Percentiles rank a stretch among this genome's conserved stretches.
These are phyloP conservation scores for Leucopternis melanops DNA, from an alignment of 2,113 vertebrate genomes.

Conservation along the genomic window DNA sequence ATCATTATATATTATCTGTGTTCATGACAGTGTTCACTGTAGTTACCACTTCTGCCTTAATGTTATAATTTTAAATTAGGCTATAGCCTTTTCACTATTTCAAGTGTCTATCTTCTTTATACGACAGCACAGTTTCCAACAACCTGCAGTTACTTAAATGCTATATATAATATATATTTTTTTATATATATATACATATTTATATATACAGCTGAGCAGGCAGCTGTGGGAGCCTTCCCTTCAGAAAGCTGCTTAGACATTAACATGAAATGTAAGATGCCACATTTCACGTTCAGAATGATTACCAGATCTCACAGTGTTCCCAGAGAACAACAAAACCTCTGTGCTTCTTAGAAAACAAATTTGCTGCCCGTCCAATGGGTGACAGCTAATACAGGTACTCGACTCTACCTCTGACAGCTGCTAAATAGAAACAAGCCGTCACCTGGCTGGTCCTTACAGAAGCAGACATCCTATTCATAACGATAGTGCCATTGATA, in stretches of 20 bases:
- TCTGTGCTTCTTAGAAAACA: neutral
- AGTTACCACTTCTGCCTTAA: neutral
- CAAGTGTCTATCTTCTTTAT: neutral
- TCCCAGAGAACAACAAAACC: neutral
- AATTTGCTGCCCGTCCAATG: neutral
- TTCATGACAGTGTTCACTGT: neutral
- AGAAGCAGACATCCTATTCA: neutral
- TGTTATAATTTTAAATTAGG: neutral
- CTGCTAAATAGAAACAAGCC: neutral
- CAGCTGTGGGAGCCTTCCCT: neutral
- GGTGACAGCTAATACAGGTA: neutral
- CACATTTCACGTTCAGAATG: neutral
- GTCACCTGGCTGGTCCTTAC: neutral
- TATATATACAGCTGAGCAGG: neutral
- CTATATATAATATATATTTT: neutral
- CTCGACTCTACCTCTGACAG: neutral
- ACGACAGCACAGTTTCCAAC: accelerated
- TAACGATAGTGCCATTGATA: neutral
- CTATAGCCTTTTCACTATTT: neutral
- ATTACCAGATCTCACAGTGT: neutral
- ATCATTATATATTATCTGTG: neutral
- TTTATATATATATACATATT: too few relatives aligned
- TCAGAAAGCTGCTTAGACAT: neutral
- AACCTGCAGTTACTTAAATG: neutral
- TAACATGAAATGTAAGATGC: neutral